Conservation (phyloP, 2,113 vertebrate genomes). For the Lutjanus erythropterus region DNA sequence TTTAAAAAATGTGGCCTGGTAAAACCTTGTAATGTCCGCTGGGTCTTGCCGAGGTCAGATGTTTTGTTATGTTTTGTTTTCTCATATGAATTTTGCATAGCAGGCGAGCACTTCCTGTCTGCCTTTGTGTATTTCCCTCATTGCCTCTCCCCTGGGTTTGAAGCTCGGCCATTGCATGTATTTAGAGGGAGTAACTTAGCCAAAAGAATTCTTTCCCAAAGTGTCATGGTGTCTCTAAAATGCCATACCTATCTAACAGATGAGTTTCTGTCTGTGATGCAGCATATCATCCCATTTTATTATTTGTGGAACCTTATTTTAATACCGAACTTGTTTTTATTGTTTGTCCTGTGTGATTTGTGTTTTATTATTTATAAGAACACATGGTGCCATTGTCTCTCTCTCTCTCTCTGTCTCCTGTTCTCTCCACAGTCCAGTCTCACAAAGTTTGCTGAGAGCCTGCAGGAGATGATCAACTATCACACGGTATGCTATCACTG, state of each 20-base stretch:
- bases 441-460: slow-evolving; percentile 94
- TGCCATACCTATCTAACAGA: slow-evolving; percentile 3
- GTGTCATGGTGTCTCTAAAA: slow-evolving; percentile 37
- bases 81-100: slow-evolving; percentile 46
- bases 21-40: slow-evolving; percentile 26
- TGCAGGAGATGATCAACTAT: slow-evolving; percentile 99
- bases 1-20: not conserved
- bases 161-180: slow-evolving; percentile 38
- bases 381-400: not conserved
- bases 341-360: not conserved
- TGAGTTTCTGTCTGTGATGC: not conserved
- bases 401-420: slow-evolving; percentile 5
- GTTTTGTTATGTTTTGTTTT: slow-evolving; percentile 50
- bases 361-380: slow-evolving; percentile 6
- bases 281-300: not conserved
- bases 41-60: slow-evolving; percentile 36
- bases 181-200: slow-evolving; percentile 46
- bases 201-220: slow-evolving; percentile 49
- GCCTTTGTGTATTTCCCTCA: slow-evolving; percentile 54
- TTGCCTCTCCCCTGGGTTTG: slow-evolving; percentile 44
- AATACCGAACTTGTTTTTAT: not conserved
- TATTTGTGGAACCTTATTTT: not conserved
- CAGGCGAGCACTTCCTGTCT: slow-evolving; percentile 47
- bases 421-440: slow-evolving; percentile 89
- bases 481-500: slow-evolving; percentile 90